phyloP scores from a whole-genome alignment of 2,888 invertebrate genomes.

The Cacoxenus indagator region DNA sequence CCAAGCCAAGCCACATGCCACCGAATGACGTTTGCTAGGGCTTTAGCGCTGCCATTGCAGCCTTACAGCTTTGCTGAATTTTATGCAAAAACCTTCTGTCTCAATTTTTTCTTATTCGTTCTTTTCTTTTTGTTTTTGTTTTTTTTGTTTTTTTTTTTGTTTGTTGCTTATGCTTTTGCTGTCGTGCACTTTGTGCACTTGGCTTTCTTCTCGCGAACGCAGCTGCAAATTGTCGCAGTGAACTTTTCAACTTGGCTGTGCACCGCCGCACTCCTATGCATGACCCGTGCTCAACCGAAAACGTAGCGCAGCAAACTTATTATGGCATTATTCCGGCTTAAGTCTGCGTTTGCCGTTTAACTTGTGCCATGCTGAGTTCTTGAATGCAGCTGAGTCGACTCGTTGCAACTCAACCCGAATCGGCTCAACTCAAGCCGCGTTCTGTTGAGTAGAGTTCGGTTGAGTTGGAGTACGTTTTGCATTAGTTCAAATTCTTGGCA shows the following conservation, averaged over 20 bases:
- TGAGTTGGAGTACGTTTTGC: background rate
- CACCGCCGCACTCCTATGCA: background rate
- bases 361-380: background rate
- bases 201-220: background rate
- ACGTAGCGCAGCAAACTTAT: slow-evolving; percentile 4
- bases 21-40: slow-evolving; percentile 21
- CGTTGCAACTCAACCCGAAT: background rate
- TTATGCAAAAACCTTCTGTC: slow-evolving; percentile 34
- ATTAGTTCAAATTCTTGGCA: background rate
- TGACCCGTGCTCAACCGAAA: background rate
- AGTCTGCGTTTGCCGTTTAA: background rate
- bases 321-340: slow-evolving; percentile 9
- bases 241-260: background rate
- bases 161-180: no score
- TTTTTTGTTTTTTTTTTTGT: background rate
- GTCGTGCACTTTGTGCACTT: background rate
- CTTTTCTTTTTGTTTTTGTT: background rate
- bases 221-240: background rate
- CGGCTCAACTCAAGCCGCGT: background rate
- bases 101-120: slow-evolving; percentile 23
- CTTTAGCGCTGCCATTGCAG: slow-evolving; percentile 22
- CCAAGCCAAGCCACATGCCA: slow-evolving; percentile 17
- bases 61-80: slow-evolving; percentile 25
- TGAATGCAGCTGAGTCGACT: background rate
- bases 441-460: background rate